Percentiles rank a stretch among this genome's conserved stretches.
Conservation (phyloP, 1,140 invertebrate genomes). For the Bombyx mandarina region DNA sequence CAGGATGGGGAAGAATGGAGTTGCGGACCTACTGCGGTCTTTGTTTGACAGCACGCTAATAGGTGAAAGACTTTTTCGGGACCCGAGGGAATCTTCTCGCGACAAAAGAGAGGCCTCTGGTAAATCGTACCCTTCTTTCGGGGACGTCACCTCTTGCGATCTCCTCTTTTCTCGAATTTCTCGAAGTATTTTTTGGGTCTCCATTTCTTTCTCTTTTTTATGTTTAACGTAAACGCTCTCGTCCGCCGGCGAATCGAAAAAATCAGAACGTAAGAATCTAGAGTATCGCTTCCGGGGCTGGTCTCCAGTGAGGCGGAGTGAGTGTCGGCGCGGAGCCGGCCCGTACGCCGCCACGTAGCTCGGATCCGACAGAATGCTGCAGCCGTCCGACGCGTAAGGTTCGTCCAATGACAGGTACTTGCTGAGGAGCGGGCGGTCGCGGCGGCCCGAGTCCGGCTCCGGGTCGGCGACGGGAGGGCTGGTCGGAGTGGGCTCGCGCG, state of each 20-base stretch:
- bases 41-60: constrained; percentile 37
- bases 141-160: constrained; percentile 35
- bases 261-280: constrained; percentile 82
- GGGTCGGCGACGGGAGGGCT: constrained; percentile 1
- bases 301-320: constrained; percentile 40
- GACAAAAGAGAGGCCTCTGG: constrained; percentile 24
- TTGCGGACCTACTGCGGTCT: constrained; percentile 62
- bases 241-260: constrained; percentile 81
- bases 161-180: constrained; percentile 76
- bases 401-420: constrained; percentile 65
- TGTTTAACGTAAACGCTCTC: constrained; percentile 79
- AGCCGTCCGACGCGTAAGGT: constrained; percentile 36
- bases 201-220: constrained; percentile 76
- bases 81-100: constrained; percentile 29
- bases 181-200: constrained; percentile 75
- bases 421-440: constrained; percentile 71
- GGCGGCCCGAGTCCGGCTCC: constrained; percentile 22
- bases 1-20: constrained; percentile 64
- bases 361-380: constrained; percentile 46
- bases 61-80: constrained; percentile 56
- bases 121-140: constrained; percentile 27
- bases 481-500: constrained; percentile 12
- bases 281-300: constrained; percentile 75
- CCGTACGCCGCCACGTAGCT: constrained; percentile 58
- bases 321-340: constrained; percentile 55